Conservation (phyloP, 2,797 vertebrate genomes). For the Sarcoramphus papa region DNA sequence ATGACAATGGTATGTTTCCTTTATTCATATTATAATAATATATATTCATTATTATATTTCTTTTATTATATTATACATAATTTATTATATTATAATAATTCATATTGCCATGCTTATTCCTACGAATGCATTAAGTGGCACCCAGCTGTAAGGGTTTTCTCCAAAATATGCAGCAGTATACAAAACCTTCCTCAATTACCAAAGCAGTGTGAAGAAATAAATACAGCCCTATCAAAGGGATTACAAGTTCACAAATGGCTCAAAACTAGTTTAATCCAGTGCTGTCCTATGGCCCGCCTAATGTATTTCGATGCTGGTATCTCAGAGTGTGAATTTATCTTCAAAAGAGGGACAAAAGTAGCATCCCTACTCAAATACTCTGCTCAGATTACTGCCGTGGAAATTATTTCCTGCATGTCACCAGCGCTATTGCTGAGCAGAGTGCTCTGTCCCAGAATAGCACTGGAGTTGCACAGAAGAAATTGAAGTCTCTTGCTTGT, state of each 20-base stretch:
- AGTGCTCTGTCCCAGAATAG: not conserved
- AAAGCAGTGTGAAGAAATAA: not conserved
- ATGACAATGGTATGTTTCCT: not conserved
- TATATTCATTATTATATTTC: too few species aligned
- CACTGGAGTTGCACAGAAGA: not conserved
- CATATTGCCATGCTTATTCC: not conserved
- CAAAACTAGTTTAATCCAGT: not conserved
- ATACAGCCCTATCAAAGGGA: not conserved
- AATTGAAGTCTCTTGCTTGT: not conserved
- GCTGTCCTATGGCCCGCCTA: not conserved
- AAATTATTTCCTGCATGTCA: conserved; percentile 5
- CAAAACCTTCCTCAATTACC: not conserved
- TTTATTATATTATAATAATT: not conserved
- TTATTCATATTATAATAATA: not conserved
- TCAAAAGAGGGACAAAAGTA: not conserved
- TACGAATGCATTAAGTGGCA: not conserved
- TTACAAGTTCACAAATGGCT: not conserved
- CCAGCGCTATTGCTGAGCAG: not conserved
- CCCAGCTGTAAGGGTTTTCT: not conserved
- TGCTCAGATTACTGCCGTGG: not conserved
- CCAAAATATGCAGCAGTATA: not conserved
- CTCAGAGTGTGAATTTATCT: not conserved
- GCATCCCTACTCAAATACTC: not conserved
- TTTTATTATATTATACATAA: too few species aligned
- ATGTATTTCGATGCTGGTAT: not conserved